Conservation (phyloP, 2,888 invertebrate species). For the Pecten maximus region DNA sequence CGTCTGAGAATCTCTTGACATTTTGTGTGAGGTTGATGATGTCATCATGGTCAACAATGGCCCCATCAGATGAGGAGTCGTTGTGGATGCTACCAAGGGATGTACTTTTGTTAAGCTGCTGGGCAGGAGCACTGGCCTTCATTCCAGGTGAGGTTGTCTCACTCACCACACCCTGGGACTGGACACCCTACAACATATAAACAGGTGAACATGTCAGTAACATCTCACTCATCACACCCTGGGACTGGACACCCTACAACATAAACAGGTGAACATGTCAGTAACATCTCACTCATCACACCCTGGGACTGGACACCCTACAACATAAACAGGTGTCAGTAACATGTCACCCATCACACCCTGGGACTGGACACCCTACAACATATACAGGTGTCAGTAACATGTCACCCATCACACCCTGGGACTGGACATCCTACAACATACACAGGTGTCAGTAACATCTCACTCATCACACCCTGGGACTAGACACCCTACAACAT, state of each 20-base stretch:
- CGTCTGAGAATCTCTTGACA: conserved; percentile 84
- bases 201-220: too few species aligned
- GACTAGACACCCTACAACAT: not conserved
- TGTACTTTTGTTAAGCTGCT: conserved; percentile 63
- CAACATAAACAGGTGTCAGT: not conserved
- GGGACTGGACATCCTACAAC: not conserved
- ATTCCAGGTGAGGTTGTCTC: conserved; percentile 33
- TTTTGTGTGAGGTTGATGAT: conserved; percentile 83
- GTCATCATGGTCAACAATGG: conserved; percentile 83
- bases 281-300: not conserved
- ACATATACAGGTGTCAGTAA: not conserved
- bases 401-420: not conserved
- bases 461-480: not conserved
- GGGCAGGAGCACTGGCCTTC: not conserved
- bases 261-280: not conserved
- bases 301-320: not conserved
- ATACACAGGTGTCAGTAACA: not conserved
- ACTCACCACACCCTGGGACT: not conserved
- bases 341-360: not conserved
- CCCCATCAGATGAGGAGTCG: conserved; percentile 59
- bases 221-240: not conserved
- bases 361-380: not conserved
- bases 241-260: not conserved
- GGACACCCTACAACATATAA: not conserved
- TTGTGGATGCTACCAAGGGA: conserved; percentile 79